phyloP scores from a whole-genome alignment of 2,113 vertebrate species.

The Todiramphus saurophagus region DNA sequence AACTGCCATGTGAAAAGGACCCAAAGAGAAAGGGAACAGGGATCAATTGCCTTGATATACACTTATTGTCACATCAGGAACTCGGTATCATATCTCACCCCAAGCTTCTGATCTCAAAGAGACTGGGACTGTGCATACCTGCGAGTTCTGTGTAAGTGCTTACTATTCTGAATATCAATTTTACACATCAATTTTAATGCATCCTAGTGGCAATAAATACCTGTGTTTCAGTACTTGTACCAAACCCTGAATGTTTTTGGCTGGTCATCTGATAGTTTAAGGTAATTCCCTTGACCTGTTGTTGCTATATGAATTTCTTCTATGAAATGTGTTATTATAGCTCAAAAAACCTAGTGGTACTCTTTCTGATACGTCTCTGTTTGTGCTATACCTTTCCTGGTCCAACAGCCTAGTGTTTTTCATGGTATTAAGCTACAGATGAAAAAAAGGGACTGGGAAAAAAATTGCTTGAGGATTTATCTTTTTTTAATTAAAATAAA shows the following conservation, averaged over 20 bases:
- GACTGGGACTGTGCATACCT: not conserved
- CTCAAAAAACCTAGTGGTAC: not conserved
- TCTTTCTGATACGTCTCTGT: not conserved
- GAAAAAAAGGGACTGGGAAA: not conserved
- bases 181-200: not conserved
- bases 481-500: not conserved
- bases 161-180: not conserved
- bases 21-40: not conserved
- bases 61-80: not conserved
- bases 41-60: not conserved
- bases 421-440: not conserved
- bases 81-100: not conserved
- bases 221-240: not conserved
- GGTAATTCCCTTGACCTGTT: not conserved
- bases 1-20: not conserved
- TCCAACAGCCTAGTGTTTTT: not conserved
- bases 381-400: not conserved
- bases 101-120: not conserved
- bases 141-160: not conserved
- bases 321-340: not conserved
- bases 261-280: not conserved
- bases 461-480: not conserved
- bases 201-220: not conserved
- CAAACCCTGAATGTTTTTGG: not conserved
- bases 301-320: not conserved